Evolutionary conservation across 2,113 vertebrate genomes (phyloP).

Genomic region (Puffinus mauretanicus): DNA sequence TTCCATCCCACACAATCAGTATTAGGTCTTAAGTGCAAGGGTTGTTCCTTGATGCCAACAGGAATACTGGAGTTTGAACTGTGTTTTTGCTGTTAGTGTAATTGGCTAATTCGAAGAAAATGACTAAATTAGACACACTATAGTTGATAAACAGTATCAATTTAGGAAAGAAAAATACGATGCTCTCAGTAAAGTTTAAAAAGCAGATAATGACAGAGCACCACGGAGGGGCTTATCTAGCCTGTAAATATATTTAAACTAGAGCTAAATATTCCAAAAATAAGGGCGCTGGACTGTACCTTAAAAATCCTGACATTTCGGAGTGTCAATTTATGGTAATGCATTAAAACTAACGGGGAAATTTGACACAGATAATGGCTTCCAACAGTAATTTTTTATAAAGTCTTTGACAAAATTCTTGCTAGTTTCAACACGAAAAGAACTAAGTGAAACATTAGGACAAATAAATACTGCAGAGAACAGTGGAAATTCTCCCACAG

Average conservation of each 20-base stretch:
- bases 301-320: not conserved
- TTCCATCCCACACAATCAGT: not conserved
- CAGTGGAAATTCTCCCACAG: not conserved
- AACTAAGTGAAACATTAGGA: not conserved
- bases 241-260: not conserved
- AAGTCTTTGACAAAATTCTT: not conserved
- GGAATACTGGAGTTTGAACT: not conserved
- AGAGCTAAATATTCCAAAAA: not conserved
- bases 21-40: not conserved
- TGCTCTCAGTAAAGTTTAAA: not conserved
- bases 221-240: not conserved
- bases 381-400: not conserved
- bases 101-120: not conserved
- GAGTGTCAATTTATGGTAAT: not conserved
- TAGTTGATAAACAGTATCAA: not conserved
- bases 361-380: not conserved
- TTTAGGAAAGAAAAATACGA: not conserved
- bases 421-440: not conserved
- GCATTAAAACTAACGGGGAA: not conserved
- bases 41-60: not conserved
- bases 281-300: not conserved
- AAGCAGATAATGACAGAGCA: not conserved
- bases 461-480: not conserved
- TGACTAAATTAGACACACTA: not conserved
- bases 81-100: not conserved